These are phyloP conservation scores for Pangasius djambal DNA, from an alignment of 2,797 vertebrate species.

Conservation along the genomic window DNA sequence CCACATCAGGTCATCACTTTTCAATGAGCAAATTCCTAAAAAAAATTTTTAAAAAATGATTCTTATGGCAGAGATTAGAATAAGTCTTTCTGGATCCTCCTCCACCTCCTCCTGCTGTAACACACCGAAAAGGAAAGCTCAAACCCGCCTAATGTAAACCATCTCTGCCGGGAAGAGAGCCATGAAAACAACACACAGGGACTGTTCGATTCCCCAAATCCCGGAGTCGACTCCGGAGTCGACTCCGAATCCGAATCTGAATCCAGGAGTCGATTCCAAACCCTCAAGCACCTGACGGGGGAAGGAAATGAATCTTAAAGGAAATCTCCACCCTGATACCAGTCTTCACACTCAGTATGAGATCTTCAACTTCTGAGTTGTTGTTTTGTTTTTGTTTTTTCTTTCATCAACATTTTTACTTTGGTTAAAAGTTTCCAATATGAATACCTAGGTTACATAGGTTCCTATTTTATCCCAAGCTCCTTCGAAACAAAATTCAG, in stretches of 20 bases:
- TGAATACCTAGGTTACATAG: background rate
- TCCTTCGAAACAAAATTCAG: background rate
- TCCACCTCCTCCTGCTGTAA: conserved; percentile 45
- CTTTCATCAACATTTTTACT: background rate
- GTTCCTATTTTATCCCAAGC: background rate
- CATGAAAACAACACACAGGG: background rate
- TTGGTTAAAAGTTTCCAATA: background rate
- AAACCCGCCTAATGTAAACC: background rate
- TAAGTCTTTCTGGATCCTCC: conserved; percentile 68
- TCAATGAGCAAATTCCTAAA: conserved; percentile 65
- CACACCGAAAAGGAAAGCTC: conserved; percentile 67
- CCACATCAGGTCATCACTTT: conserved; percentile 62
- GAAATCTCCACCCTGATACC: background rate
- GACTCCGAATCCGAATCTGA: background rate
- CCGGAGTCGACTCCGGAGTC: background rate
- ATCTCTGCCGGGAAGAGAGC: background rate
- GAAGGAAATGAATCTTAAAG: too few species aligned
- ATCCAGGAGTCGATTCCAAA: background rate
- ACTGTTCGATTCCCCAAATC: background rate
- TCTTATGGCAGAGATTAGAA: conserved; percentile 73
- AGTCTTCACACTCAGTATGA: background rate
- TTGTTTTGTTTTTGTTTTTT: background rate
- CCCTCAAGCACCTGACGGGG: background rate
- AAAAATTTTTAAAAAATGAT: conserved; percentile 40
- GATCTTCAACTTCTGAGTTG: background rate